These are phyloP conservation scores for Xestia xanthographa DNA, from an alignment of 2,888 invertebrate genomes.

Conservation along the genomic window DNA sequence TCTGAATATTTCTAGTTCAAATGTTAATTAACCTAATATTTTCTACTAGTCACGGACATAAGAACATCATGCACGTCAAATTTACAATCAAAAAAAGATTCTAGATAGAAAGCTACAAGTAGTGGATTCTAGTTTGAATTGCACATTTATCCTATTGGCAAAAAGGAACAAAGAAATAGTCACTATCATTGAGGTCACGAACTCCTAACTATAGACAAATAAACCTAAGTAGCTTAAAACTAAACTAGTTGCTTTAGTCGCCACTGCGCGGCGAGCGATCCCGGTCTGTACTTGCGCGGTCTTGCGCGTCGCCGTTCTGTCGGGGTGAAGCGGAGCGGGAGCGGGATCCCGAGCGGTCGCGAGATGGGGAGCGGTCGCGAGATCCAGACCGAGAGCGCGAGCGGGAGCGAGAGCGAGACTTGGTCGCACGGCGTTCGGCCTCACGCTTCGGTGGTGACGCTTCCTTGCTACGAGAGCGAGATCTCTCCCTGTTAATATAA, in stretches of 20 bases:
- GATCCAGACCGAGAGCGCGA: constrained; percentile 79
- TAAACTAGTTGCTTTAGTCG: constrained; percentile 73
- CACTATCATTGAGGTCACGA: constrained; percentile 72
- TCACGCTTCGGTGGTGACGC: constrained; percentile 85
- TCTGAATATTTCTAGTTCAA: constrained; percentile 24
- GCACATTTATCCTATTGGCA: constrained; percentile 37
- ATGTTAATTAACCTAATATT: constrained; percentile 45
- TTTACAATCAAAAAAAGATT: constrained; percentile 2
- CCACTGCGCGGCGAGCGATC: constrained; percentile 88
- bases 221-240: constrained; percentile 63
- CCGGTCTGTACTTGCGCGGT: constrained; percentile 81
- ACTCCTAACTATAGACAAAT: constrained; percentile 65
- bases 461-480: constrained; percentile 93
- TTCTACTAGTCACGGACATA: constrained; percentile 9
- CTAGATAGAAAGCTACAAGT: constrained; percentile 12
- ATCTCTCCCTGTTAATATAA: constrained; percentile 90
- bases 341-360: constrained; percentile 77
- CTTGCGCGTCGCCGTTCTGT: constrained; percentile 83
- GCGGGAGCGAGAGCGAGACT: constrained; percentile 82
- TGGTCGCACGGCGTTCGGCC: constrained; percentile 82
- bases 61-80: constrained; percentile 9
- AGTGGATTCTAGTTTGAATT: constrained; percentile 32
- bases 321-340: constrained; percentile 82
- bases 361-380: constrained; percentile 77
- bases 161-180: constrained; percentile 40